Evolutionary conservation across 2,113 vertebrate species (phyloP).

Genomic region (Genyomyrus donnyi): DNA sequence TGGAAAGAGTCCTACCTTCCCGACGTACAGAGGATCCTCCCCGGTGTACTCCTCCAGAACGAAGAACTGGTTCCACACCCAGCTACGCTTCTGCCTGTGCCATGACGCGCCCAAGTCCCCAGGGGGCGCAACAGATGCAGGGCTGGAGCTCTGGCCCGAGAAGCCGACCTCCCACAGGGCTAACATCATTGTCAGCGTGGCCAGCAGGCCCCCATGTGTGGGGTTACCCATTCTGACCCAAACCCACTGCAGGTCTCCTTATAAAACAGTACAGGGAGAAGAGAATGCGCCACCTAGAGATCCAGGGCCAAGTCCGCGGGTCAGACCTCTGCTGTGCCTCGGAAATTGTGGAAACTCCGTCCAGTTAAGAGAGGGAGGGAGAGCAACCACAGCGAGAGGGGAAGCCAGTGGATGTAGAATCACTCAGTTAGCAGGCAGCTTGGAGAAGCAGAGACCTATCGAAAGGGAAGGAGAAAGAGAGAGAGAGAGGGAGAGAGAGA

Average conservation of each 20-base stretch:
- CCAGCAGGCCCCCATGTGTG: conserved; percentile 28
- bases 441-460: neutral
- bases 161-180: conserved; percentile 28
- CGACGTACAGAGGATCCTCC: conserved; percentile 79
- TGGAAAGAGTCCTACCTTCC: conserved; percentile 65
- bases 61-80: conserved; percentile 92
- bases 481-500: neutral
- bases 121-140: neutral
- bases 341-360: neutral
- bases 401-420: conserved; percentile 19
- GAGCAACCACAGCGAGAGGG: neutral
- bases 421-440: neutral
- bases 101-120: conserved; percentile 2
- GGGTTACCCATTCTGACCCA: conserved; percentile 22
- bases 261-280: neutral
- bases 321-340: neutral
- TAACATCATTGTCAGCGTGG: conserved; percentile 24
- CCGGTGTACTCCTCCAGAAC: conserved; percentile 85
- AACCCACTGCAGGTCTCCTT: neutral
- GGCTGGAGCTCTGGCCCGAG: conserved; percentile 25
- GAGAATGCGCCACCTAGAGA: neutral
- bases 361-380: neutral
- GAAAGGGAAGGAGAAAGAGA: conserved; percentile 12
- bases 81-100: conserved; percentile 68
- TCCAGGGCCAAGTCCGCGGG: neutral